Conservation (phyloP, 1,140 invertebrate genomes). For the Drosophila paulistorum region DNA sequence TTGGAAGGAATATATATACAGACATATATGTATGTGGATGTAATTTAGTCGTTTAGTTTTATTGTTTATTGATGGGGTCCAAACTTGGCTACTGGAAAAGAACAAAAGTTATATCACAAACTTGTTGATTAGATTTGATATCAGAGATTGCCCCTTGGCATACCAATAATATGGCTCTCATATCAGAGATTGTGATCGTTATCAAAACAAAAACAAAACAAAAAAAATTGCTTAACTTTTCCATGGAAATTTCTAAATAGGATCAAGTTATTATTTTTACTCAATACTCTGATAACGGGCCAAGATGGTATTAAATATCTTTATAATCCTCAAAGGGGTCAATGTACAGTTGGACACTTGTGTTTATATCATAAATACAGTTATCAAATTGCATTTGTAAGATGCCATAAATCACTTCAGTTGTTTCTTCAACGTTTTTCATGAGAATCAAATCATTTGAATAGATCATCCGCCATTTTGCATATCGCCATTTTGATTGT, state of each 20-base stretch:
- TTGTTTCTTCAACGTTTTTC: no score
- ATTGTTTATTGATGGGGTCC: conserved; percentile 4
- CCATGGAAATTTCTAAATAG: conserved; percentile 6
- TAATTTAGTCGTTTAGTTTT: not conserved
- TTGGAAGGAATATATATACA: not conserved
- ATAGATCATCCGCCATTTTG: no score
- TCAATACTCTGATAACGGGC: not conserved
- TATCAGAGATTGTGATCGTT: conserved; percentile 9
- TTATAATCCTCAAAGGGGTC: not conserved
- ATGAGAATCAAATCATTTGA: no score
- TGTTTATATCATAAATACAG: no score
- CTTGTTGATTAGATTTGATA: conserved; percentile 21
- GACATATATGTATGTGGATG: not conserved
- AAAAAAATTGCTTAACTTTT: conserved; percentile 12
- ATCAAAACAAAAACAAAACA: not conserved
- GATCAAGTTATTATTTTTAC: conserved; percentile 7
- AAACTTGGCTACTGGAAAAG: conserved; percentile 15
- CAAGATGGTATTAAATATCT: not conserved
- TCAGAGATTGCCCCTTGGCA: conserved; percentile 9
- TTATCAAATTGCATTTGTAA: no score
- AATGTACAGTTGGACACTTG: no score
- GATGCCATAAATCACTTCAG: no score
- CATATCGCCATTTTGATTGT: not conserved
- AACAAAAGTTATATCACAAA: conserved; percentile 13
- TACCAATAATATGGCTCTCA: not conserved